Base-by-base conservation (phyloP, 2,888 invertebrate species). In the Drosophila peninsularis region DNA sequence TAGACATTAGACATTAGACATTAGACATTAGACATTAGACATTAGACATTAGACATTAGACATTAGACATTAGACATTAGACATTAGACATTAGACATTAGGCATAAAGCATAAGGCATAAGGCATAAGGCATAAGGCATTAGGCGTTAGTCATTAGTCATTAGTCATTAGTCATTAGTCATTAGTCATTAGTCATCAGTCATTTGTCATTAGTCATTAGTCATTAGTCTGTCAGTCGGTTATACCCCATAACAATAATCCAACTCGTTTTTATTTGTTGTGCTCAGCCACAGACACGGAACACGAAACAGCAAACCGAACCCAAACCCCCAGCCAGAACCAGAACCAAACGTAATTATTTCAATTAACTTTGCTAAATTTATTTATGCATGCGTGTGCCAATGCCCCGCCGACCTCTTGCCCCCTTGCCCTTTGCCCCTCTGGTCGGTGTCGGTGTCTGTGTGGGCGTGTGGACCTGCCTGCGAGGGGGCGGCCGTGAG, bases 361-460 rank as follows among this genome's bases (percentile, higher is more conserved):
- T 77, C 66, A 80, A 80, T 80, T 80, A 80, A 80, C 67, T 76
- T 76, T 72, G 50, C 66, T 61, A 67, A 61, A 77, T 77, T 76
- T 72, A 66, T 76, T 71, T 80, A 76, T 76, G 70, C 79, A 75
- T 64, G 66, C 58, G 24, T 52, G 21, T 49, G 44, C 41, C 44
- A 32, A 21, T 53, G 52, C 14, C 14, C 19, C 49, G 13, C 1
- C 13, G 14, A 10, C n/a, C 37, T n/a, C n/a, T n/a, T n/a, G n/a
- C n/a, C n/a, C n/a, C n/a, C n/a, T n/a, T n/a, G n/a, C n/a, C n/a
- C n/a, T n/a, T n/a, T n/a, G n/a, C n/a, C n/a, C 9, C 17, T 9
- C 5, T 27, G 50, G 24, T 19, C 24, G 24, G 24, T 24, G 24
- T 24, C 37, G 14, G 32, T 44, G 60, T 19, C 14, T 54, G 39